A percentile compares a stretch with the other conserved stretches of the same genome.
These are phyloP conservation scores for Catocala fraxini DNA, from an alignment of 2,888 invertebrate species.

Conservation along the genomic window DNA sequence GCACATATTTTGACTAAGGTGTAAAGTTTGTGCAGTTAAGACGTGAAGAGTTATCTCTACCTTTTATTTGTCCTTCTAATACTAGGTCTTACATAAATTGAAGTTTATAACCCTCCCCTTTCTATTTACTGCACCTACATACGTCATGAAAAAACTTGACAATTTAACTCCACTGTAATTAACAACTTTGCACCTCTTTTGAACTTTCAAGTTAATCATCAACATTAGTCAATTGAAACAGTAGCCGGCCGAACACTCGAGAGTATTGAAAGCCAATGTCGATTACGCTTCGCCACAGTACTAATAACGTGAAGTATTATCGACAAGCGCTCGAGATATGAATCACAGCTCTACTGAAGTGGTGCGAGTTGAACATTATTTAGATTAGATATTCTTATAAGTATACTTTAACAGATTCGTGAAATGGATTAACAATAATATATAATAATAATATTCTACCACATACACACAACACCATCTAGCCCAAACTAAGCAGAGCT, in stretches of 20 bases:
- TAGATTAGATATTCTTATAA: slow-evolving; percentile 17
- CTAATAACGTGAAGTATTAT: slow-evolving; percentile 6
- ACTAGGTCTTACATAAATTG: too few species aligned
- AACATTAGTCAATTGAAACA: slow-evolving; percentile 1
- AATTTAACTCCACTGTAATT: neutral
- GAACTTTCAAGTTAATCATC: slow-evolving; percentile 11
- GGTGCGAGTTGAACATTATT: slow-evolving; percentile 9
- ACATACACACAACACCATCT: too few species aligned
- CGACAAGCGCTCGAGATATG: slow-evolving; percentile 15
- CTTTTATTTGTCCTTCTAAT: too few species aligned
- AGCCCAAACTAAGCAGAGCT: too few species aligned
- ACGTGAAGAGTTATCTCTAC: too few species aligned
- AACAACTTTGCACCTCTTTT: neutral
- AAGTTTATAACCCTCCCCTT: too few species aligned
- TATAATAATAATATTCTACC: too few species aligned
- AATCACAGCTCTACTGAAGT: slow-evolving; percentile 14
- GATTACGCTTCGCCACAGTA: neutral
- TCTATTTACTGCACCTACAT: too few species aligned
- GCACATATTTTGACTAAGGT: too few species aligned
- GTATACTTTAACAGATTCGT: neutral
- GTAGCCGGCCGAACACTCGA: neutral
- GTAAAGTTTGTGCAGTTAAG: too few species aligned
- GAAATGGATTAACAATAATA: too few species aligned
- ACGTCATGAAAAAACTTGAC: too few species aligned
- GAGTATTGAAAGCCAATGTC: slow-evolving; percentile 1